Percentiles rank a stretch among this genome's conserved stretches.
phyloP scores from a whole-genome alignment of 2,113 vertebrate genomes.

The Tichodroma muraria region DNA sequence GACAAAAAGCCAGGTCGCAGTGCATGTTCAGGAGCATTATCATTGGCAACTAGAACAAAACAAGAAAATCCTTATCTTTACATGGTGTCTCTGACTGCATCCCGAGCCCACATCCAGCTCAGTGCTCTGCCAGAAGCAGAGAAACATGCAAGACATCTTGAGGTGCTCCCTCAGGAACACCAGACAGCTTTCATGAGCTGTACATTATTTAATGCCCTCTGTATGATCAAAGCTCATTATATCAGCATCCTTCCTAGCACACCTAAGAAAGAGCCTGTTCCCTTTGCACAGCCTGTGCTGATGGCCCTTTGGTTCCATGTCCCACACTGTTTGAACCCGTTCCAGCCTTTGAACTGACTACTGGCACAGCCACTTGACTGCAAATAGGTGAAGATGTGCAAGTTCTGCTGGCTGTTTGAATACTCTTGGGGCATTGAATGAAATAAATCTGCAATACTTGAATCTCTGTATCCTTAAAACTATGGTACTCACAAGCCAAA shows the following conservation, averaged over 20 bases:
- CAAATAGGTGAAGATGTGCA: background rate
- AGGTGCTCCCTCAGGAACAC: background rate
- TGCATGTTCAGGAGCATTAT: slow-evolving; percentile 92
- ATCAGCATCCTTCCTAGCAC: background rate
- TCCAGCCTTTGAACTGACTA: background rate
- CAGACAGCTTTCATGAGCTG: accelerated
- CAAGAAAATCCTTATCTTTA: background rate
- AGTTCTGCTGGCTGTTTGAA: background rate
- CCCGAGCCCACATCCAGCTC: background rate
- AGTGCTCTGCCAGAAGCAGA: background rate
- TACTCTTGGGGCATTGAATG: background rate
- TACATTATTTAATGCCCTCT: background rate
- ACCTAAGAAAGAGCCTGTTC: background rate
- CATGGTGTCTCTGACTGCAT: no score
- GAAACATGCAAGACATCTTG: background rate
- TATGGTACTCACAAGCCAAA: background rate
- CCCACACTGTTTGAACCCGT: accelerated
- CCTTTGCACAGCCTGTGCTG: background rate
- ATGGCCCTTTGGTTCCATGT: background rate
- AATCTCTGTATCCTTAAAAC: background rate
- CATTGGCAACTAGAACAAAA: slow-evolving; percentile 88
- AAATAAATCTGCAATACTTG: background rate
- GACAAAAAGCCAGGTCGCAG: slow-evolving; percentile 92
- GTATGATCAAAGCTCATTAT: accelerated
- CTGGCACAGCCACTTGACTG: background rate